Conservation (phyloP, 2,797 vertebrate species). For the Holocentrus rufus region DNA sequence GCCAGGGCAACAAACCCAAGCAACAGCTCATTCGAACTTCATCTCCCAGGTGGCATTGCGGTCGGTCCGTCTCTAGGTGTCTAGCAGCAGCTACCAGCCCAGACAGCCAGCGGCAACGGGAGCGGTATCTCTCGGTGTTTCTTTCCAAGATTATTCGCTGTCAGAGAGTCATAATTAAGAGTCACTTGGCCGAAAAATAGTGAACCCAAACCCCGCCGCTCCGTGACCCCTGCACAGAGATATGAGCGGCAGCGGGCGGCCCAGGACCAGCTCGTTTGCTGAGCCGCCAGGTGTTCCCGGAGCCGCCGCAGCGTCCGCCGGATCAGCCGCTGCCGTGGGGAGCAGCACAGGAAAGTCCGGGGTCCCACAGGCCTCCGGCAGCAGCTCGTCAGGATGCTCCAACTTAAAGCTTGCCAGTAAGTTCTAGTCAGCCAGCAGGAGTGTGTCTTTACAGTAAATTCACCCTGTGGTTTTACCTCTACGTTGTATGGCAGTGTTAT, state of each 20-base stretch:
- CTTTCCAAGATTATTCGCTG: slow-evolving; percentile 59
- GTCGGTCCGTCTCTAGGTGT: slow-evolving; percentile 77
- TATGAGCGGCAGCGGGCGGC: slow-evolving; percentile 90
- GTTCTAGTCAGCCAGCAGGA: slow-evolving; percentile 53
- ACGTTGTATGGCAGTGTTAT: background rate
- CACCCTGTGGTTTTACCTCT: background rate
- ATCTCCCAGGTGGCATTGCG: slow-evolving; percentile 80
- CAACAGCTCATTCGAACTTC: slow-evolving; percentile 62
- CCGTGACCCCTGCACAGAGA: slow-evolving; percentile 78
- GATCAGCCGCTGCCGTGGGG: slow-evolving; percentile 84
- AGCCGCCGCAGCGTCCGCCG: slow-evolving; percentile 81
- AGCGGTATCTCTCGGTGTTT: slow-evolving; percentile 62
- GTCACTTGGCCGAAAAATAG: slow-evolving; percentile 63
- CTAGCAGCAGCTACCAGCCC: slow-evolving; percentile 77
- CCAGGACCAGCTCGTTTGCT: slow-evolving; percentile 91
- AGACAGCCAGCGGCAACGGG: slow-evolving; percentile 77
- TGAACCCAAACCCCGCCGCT: slow-evolving; percentile 65
- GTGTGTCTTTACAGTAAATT: fast-evolving
- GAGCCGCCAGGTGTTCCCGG: slow-evolving; percentile 87
- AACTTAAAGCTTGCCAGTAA: slow-evolving; percentile 88
- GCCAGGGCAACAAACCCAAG: slow-evolving; percentile 18
- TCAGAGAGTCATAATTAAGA: slow-evolving; percentile 46
- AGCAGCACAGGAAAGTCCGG: slow-evolving; percentile 85
- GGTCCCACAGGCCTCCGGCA: slow-evolving; percentile 85
- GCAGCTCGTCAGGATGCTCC: slow-evolving; percentile 81